phyloP scores from a whole-genome alignment of 2,797 vertebrate species.

The Leuciscus waleckii region DNA sequence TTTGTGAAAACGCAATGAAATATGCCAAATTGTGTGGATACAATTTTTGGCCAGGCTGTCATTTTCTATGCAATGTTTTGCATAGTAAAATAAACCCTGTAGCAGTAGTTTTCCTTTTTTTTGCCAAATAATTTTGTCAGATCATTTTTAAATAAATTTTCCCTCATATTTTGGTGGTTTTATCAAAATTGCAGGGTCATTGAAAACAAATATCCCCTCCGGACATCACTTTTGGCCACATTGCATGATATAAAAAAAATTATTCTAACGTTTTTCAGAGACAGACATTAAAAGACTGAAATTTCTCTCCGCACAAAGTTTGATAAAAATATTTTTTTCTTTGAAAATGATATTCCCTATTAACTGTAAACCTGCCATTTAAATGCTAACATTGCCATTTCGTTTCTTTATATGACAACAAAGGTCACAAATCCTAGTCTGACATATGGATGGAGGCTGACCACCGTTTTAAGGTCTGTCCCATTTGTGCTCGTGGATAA shows the following conservation, averaged over 20 bases:
- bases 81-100: background rate
- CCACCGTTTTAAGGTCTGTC: background rate
- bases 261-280: background rate
- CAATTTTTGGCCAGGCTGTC: background rate
- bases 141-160: background rate
- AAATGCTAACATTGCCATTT: background rate
- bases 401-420: background rate
- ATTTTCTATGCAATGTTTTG: background rate
- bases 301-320: too few species aligned
- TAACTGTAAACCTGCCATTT: background rate
- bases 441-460: conserved; percentile 24
- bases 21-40: too few species aligned
- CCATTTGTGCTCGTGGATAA: conserved; percentile 29
- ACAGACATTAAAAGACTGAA: background rate
- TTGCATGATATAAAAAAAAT: background rate
- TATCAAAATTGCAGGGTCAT: background rate
- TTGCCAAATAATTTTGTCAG: background rate
- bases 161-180: too few species aligned
- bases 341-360: background rate
- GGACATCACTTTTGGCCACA: background rate
- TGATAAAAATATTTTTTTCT: too few species aligned
- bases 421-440: conserved; percentile 6
- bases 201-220: background rate
- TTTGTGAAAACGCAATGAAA: background rate
- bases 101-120: background rate